Conservation (phyloP, 37 sponge, comb jelly and placozoan genomes). For the Beroe ovata region DNA sequence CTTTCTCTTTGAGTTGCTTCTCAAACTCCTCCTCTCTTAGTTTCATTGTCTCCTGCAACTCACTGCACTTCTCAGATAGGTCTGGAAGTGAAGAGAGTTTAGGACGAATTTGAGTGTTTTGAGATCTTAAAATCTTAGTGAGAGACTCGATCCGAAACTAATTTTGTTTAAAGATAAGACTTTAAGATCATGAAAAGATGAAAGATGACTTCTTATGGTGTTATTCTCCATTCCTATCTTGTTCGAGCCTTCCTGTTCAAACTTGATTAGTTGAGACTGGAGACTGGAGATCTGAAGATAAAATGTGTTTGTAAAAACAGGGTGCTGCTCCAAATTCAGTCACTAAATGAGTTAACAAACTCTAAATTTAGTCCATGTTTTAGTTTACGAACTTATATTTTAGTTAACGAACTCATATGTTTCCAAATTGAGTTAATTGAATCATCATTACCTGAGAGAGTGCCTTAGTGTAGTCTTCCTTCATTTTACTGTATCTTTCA, state of each 20-base stretch:
- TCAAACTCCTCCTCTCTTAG: conserved; percentile 2
- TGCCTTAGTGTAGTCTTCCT: conserved; percentile 19
- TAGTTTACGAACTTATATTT: no score
- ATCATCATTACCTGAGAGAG: conserved; percentile 8
- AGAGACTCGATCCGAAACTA: no score
- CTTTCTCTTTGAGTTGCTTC: conserved; percentile 24
- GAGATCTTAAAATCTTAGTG: no score
- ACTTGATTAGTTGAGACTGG: background rate
- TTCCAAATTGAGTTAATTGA: no score
- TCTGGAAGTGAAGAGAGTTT: conserved; percentile 4
- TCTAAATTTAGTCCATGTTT: no score
- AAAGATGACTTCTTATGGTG: background rate
- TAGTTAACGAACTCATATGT: no score
- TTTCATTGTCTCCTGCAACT: background rate
- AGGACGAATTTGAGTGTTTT: no score
- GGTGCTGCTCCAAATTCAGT: no score
- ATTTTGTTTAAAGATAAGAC: no score
- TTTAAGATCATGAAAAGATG: no score
- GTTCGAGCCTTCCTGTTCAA: conserved; percentile 10
- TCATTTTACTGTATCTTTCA: conserved; percentile 37
- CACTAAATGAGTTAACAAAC: no score
- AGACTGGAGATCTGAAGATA: conserved; percentile 19
- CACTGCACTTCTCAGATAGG: background rate
- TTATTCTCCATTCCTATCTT: conserved; percentile 11
- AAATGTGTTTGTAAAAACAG: background rate